Conservation (phyloP, 2,113 vertebrate genomes). For the Caretta caretta region DNA sequence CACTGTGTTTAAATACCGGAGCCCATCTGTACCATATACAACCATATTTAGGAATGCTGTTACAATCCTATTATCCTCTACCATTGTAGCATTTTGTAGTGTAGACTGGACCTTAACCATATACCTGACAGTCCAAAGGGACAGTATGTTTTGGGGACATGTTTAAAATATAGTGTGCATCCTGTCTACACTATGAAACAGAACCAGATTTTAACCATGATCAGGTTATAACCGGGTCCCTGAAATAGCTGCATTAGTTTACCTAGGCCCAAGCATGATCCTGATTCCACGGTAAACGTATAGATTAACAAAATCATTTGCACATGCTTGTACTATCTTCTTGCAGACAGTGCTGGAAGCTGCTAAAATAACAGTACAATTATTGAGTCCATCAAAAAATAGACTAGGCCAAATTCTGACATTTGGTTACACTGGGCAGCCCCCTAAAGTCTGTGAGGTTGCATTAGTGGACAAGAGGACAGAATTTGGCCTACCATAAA, state of each 20-base stretch:
- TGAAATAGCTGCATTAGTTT: background rate
- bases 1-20: no score
- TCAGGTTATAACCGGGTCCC: no score
- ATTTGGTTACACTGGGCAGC: background rate
- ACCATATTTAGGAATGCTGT: no score
- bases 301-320: background rate
- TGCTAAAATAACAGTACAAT: background rate
- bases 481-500: background rate
- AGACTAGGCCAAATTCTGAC: background rate
- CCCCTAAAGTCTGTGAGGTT: background rate
- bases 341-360: background rate
- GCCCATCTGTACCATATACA: no score
- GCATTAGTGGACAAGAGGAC: background rate
- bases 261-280: background rate
- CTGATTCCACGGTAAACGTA: background rate
- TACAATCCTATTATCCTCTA: no score
- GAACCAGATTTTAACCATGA: no score
- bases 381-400: background rate
- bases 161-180: no score
- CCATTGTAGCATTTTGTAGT: no score
- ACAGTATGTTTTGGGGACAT: no score
- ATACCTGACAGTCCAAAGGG: no score
- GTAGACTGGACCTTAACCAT: no score
- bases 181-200: no score
- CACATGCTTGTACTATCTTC: background rate